phyloP scores from a whole-genome alignment of 2,888 invertebrate species.

The Itoplectis maculator region DNA sequence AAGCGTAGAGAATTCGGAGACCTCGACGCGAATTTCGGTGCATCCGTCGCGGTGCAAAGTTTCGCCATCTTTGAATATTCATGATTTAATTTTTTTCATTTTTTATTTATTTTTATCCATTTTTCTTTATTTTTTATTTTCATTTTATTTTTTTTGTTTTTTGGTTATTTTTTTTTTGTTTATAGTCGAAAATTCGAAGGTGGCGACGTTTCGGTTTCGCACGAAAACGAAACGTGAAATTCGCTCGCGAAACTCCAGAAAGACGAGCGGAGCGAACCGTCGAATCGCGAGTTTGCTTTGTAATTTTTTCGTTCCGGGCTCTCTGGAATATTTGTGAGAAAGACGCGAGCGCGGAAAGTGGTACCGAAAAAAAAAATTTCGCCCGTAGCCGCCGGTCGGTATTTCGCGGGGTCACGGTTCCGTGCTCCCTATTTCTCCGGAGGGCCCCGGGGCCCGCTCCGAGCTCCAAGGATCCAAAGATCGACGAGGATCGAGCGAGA shows the following conservation, averaged over 20 bases:
- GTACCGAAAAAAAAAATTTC: neutral
- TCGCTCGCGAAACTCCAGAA: neutral
- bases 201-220: no score
- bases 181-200: slow-evolving; percentile 32
- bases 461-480: no score
- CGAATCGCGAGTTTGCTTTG: slow-evolving; percentile 13
- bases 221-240: slow-evolving; percentile 23
- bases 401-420: slow-evolving; percentile 61
- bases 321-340: slow-evolving; percentile 57
- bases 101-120: no score
- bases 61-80: slow-evolving; percentile 51
- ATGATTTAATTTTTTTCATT: slow-evolving; percentile 24
- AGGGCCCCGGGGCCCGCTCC: no score
- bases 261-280: neutral
- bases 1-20: slow-evolving; percentile 35
- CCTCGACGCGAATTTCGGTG: slow-evolving; percentile 36
- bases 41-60: slow-evolving; percentile 47
- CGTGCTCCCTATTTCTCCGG: slow-evolving; percentile 56
- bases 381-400: slow-evolving; percentile 23
- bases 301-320: slow-evolving; percentile 51
- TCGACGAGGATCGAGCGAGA: slow-evolving; percentile 1
- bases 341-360: neutral
- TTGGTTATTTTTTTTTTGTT: no score
- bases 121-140: no score
- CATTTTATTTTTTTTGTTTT: no score